Conservation (phyloP, 2,797 vertebrate genomes). For the Trematomus bernacchii region DNA sequence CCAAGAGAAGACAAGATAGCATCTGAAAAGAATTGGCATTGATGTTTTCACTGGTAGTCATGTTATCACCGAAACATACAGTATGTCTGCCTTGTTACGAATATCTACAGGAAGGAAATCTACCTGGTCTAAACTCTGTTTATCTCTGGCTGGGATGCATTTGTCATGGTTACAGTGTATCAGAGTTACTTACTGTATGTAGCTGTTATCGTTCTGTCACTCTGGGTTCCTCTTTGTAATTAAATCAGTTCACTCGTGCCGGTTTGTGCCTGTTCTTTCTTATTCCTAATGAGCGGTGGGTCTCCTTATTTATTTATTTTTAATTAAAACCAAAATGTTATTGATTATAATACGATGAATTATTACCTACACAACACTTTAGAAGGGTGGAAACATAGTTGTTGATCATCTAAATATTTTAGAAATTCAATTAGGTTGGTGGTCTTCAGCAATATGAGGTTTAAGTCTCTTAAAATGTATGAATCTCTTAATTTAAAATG, state of each 20-base stretch:
- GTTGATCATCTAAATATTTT: no score
- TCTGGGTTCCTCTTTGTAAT: constrained; percentile 89
- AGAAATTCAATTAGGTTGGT: no score
- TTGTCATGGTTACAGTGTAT: constrained; percentile 68
- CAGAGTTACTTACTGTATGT: constrained; percentile 77
- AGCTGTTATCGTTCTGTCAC: constrained; percentile 86
- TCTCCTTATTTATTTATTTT: neutral
- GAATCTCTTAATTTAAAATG: no score
- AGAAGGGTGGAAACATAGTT: no score
- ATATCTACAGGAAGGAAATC: constrained; percentile 27
- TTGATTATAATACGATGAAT: no score
- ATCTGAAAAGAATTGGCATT: constrained; percentile 22
- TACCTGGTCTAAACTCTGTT: constrained; percentile 26
- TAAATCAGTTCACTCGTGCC: constrained; percentile 90
- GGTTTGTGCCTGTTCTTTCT: constrained; percentile 42
- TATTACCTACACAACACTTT: no score
- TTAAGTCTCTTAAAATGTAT: no score
- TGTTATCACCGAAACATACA: constrained; percentile 7
- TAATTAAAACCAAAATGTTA: no score
- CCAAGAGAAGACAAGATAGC: constrained; percentile 49
- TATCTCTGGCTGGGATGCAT: constrained; percentile 44
- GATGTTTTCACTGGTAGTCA: constrained; percentile 34
- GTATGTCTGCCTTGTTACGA: constrained; percentile 38
- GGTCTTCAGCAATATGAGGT: no score
- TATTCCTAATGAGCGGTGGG: neutral